Conservation (phyloP, 2,888 invertebrate genomes). For the Ferrisia virgata region DNA sequence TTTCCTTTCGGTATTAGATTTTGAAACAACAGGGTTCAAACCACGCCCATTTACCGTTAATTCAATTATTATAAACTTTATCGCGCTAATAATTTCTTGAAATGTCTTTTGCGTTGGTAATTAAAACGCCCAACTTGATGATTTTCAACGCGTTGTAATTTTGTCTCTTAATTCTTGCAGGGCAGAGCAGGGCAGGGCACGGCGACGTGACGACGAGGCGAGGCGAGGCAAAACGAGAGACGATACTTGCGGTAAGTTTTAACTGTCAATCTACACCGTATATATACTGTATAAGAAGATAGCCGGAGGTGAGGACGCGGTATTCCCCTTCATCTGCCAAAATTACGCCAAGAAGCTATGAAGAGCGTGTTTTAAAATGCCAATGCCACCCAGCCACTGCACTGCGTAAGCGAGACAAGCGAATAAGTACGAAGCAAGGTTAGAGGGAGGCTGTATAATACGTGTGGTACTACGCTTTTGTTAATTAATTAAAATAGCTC, state of each 20-base stretch:
- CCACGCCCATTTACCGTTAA: constrained; percentile 29
- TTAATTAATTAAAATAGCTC: constrained; percentile 21
- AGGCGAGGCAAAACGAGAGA: not conserved
- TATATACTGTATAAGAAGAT: too few relatives aligned
- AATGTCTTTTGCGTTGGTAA: constrained; percentile 42
- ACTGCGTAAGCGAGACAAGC: not conserved
- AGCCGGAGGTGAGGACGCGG: not conserved
- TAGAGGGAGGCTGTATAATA: not conserved
- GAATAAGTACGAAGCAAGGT: not conserved
- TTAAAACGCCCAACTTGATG: constrained; percentile 40
- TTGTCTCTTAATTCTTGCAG: not conserved
- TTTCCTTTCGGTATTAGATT: constrained; percentile 32
- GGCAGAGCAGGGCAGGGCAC: not conserved
- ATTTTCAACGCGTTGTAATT: constrained; percentile 28
- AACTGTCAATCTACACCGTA: not conserved
- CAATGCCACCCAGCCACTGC: not conserved
- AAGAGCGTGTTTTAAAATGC: not conserved
- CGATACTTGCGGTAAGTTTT: constrained; percentile 17
- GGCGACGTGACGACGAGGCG: not conserved
- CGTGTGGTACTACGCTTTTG: not conserved
- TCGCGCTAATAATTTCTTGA: constrained; percentile 44
- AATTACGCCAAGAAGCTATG: not conserved
- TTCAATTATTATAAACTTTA: constrained; percentile 45
- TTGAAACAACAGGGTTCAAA: constrained; percentile 19
- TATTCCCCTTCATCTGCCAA: not conserved